Base-by-base conservation (phyloP, 2,113 vertebrate genomes). In the Prinia subflava region DNA sequence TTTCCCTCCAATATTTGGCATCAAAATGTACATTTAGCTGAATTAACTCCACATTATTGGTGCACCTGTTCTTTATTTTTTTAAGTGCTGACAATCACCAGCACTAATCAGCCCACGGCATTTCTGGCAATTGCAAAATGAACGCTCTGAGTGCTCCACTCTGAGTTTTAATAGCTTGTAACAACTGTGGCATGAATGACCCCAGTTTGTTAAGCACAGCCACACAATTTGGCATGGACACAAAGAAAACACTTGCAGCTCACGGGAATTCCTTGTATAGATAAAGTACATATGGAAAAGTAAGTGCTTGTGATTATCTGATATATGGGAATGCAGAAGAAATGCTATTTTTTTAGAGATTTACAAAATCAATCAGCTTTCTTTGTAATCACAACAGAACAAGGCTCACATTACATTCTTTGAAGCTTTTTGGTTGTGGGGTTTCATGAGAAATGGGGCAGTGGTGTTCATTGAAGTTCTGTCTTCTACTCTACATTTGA, bases 151-250 rank as follows among this genome's bases (percentile, higher is more conserved):
- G n/a, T 46, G 49, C 83, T 85, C 93, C 33, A 35, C 30, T 74
- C 27, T 11, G 73, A 42, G 63, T 70, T 97, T 95, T 88, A 97
- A 97, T 39, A 80, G 82, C 46, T 96, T 77, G 41, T 80, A 92
- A 93, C 56, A 83, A 79, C 25, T 14, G 27, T 70, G 90, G 59
- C 62, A 28, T 11, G 27, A 80, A 69, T 33, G 57, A 93, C 70
- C 80, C 83, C 76, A 37, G 50, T 69, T 70, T 83, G 84, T 71
- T 89, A 84, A 57, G 73, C 59, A 49, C 28, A 76, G 55, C 52
- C 68, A 46, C 18, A 8, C 30, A 64, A 69, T 73, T 97, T 94
- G 93, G 89, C 87, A 85, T 2, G 13, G 89, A 52, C 10, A 47
- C 35, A 87, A 44, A 79, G 79, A 69, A 76, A 90, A 75, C 27